Evolutionary conservation across 2,888 invertebrate species (phyloP).

Genomic region (Cosmopolites sordidus): DNA sequence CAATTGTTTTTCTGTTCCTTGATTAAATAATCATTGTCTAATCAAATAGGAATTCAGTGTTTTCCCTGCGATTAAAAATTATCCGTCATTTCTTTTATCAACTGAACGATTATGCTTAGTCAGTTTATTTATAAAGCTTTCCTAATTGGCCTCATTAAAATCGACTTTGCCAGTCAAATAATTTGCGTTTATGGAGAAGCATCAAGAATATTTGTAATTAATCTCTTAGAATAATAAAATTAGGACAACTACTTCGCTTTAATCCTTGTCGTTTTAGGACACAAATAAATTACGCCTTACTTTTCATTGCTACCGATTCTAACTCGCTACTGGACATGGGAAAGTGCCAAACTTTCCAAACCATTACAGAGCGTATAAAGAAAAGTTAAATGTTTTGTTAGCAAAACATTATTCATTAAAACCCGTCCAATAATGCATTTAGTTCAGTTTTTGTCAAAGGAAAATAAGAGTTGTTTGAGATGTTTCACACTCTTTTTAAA

Average conservation of each 20-base stretch:
- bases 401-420: conserved; percentile 3
- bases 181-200: background rate
- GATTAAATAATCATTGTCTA: too few species aligned
- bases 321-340: conserved; percentile 15
- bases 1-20: too few species aligned
- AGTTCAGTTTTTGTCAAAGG: background rate
- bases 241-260: background rate
- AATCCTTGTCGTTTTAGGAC: conserved; percentile 13
- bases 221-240: background rate
- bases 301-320: conserved; percentile 32
- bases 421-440: background rate
- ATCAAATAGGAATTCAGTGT: too few species aligned
- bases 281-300: conserved; percentile 36
- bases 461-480: background rate
- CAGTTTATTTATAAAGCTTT: conserved; percentile 12
- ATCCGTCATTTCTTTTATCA: conserved; percentile 2
- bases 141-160: conserved; percentile 5
- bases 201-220: background rate
- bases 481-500: background rate
- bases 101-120: conserved; percentile 18
- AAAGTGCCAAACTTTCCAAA: conserved; percentile 21
- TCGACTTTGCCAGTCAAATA: background rate
- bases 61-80: too few species aligned
- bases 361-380: conserved; percentile 24
- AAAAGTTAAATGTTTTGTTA: conserved; percentile 20